A percentile compares a stretch with the other conserved stretches of the same genome.
These are phyloP conservation scores for Platichthys stellatus DNA, from an alignment of 2,113 vertebrate genomes.

Conservation along the genomic window DNA sequence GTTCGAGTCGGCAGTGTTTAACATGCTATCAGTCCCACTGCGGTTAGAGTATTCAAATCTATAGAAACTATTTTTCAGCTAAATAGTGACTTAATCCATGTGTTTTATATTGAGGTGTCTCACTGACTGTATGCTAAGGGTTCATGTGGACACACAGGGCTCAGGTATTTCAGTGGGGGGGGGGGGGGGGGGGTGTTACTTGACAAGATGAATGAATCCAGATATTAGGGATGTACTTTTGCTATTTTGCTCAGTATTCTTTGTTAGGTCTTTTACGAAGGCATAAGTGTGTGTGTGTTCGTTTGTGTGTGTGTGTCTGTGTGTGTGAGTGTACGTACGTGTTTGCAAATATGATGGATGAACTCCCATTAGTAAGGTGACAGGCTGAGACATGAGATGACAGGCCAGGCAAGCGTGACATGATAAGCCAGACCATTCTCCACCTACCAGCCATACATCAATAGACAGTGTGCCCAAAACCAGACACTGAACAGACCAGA, in stretches of 20 bases:
- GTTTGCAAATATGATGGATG: conserved; percentile 61
- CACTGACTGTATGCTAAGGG: neutral
- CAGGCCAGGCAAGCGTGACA: conserved; percentile 48
- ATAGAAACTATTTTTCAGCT: neutral
- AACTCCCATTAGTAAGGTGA: conserved; percentile 61
- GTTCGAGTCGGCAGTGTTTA: neutral
- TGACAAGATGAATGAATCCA: conserved; percentile 7
- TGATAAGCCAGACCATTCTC: conserved; percentile 70
- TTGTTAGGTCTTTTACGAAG: conserved; percentile 2
- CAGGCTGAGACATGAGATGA: conserved; percentile 66
- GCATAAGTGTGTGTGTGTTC: neutral
- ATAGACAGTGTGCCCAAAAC: conserved; percentile 26
- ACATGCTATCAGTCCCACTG: neutral
- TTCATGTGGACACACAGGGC: too few relatives aligned
- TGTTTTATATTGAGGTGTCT: neutral
- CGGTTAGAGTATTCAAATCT: conserved; percentile 3
- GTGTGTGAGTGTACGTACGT: conserved; percentile 1
- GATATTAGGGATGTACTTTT: conserved; percentile 2
- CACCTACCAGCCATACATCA: conserved; percentile 67
- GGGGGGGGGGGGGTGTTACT: too few relatives aligned
- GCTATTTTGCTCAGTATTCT: neutral
- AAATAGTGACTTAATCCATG: neutral
- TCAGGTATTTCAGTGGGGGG: neutral
- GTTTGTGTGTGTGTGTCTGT: neutral
- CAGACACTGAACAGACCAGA: conserved; percentile 34